These are phyloP conservation scores for Palaemon carinicauda DNA, from an alignment of 1,140 invertebrate species.

Conservation along the genomic window DNA sequence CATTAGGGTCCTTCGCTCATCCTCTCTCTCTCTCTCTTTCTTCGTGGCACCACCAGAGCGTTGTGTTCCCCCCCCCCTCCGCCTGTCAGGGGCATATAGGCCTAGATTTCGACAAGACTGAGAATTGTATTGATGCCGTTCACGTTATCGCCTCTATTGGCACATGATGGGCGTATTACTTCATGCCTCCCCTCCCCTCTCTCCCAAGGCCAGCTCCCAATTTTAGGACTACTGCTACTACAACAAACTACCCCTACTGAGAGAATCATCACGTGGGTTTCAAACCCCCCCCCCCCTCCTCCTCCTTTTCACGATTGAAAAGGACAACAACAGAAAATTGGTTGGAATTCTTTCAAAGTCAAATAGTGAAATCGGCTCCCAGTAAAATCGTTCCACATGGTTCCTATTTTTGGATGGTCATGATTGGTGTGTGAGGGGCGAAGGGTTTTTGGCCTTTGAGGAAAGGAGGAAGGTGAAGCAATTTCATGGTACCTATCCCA, in stretches of 20 bases:
- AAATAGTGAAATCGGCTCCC: background rate
- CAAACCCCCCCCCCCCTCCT: background rate
- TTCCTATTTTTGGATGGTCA: background rate
- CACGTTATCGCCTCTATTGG: constrained; percentile 48
- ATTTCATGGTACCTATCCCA: constrained; percentile 48
- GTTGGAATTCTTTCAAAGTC: too few relatives aligned
- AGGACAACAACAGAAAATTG: too few relatives aligned
- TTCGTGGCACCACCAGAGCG: background rate
- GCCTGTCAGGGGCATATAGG: background rate
- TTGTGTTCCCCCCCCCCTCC: background rate
- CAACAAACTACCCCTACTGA: too few relatives aligned
- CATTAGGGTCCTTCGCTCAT: too few relatives aligned
- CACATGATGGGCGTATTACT: constrained; percentile 31
- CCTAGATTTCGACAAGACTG: constrained; percentile 46
- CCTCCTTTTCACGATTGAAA: background rate
- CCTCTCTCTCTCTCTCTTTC: background rate
- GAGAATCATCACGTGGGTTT: background rate
- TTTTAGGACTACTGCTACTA: too few relatives aligned
- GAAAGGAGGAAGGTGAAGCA: background rate
- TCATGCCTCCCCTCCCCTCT: constrained; percentile 5
- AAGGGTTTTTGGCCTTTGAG: background rate
- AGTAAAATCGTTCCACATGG: background rate
- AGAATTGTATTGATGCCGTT: constrained; percentile 36
- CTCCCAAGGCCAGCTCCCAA: background rate
- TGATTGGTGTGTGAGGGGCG: background rate